Evolutionary conservation across 30 jellyfish, hydroid and myxozoan species (phyloP), one percentile per base, ranked within the genome.

Genomic region (Rhopilema esculentum): DNA sequence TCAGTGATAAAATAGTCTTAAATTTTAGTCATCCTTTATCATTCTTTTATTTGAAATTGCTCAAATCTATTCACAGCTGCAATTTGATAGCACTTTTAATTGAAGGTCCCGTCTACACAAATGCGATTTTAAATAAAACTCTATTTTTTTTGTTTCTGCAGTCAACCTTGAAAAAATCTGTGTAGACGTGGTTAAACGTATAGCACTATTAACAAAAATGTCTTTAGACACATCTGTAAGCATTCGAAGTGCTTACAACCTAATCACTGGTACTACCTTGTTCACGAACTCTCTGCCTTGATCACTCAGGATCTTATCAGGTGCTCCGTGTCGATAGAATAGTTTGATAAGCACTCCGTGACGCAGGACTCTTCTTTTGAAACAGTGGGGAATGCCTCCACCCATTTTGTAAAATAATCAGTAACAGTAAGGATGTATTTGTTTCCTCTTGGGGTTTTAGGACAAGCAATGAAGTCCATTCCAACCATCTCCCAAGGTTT

Each of bases 211-310:
- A 22, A 22, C 40, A 25, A 25, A 24, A 25, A 20, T 23, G 25
- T 49, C 19, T 71, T n/a, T 8, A 26, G 21, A 17, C 69, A 18
- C 24, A 32, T 51, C 17, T 23, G 40, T 33, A 20, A 23, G 21
- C 30, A 33, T 18, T 0, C 21, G n/a, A 25, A 74, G 19, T 71
- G 18, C 25, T 74, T 21, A 8, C 30, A 30, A 7, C 17, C 26
- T 26, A 29, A 20, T 0, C 48, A 12, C 31, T 22, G 29, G 25
- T 4, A 30, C 66, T 49, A 70, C 88, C 66, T 83, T 31, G 72
- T 86, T 86, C 62, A 87, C 96, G 68, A 87, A 87, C 52, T 87
- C 92, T 29, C 68, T 75, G 23, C 96, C 93, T 69, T 78, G 93
- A 57, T 87, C 96, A 49, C 53, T 78, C 49, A 79, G 57, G 24